Base-by-base conservation (phyloP, 2,797 vertebrate species). In the Carduelis carduelis region DNA sequence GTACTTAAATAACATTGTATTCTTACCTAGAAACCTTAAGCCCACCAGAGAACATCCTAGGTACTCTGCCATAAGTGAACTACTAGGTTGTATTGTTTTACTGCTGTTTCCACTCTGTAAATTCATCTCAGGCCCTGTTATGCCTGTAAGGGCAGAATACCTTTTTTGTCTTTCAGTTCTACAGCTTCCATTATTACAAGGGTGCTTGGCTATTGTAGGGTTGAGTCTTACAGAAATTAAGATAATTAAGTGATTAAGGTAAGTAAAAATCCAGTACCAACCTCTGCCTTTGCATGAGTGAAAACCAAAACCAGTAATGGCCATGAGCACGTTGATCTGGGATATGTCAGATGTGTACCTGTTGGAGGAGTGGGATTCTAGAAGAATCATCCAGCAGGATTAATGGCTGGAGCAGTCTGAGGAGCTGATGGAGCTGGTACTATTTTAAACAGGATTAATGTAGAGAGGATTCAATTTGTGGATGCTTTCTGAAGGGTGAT, bases 171-270 rank as follows among this genome's bases (percentile, higher is more conserved):
- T 93, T 41, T 27, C 57, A 60, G 44, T 95, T 22, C 47, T 78
- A 4, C 35, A 76, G 37, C n/a, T 92, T 92, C 63, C 32, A 56
- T 86, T 91, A 76, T 81, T 94, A 61, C 26, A 66, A 53, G 10
- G 20, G 14, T 81, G 55, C 50, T 89, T 4, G 4, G 21, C 43
- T 72, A 39, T 53, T 44, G 35, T 63, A 74, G 34, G 59, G 50
- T 66, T 82, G 55, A 90, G 63, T 71, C 65, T 82, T 74, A 74
- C 5, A 81, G 44, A 87, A 91, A 89, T 87, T 82, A 93, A 72
- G 59, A 70, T 94, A 71, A 88, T 96, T 93, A 78, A 86, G 39
- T 86, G 83, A 90, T 86, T 88, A 81, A 69, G 41, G 47, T 70
- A 77, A 72, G 37, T 66, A 39, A 83, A 93, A 93, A 78, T 64